Evolutionary conservation across 2,797 vertebrate genomes (phyloP).

Genomic region (Euthynnus affinis): DNA sequence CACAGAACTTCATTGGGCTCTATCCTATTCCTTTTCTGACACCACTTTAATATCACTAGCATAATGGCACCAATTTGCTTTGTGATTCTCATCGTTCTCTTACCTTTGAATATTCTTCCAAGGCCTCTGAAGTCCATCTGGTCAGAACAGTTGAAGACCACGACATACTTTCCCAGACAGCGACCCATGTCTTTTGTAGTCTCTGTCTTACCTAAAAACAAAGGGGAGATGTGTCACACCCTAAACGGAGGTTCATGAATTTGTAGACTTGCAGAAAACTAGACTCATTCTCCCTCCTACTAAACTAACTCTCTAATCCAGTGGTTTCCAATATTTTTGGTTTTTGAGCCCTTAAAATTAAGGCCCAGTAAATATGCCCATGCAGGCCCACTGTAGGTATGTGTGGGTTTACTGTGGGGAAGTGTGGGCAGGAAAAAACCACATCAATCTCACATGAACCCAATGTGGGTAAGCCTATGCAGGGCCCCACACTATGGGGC

Average conservation of each 20-base stretch:
- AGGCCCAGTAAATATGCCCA: too few relatives aligned
- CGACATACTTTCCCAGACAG: constrained; percentile 96
- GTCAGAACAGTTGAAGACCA: constrained; percentile 98
- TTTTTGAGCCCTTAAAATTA: background rate
- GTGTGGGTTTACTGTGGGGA: too few relatives aligned
- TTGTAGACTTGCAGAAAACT: background rate
- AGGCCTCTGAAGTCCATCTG: constrained; percentile 99
- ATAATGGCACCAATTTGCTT: background rate
- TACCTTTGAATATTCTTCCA: constrained; percentile 98
- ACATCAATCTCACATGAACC: too few relatives aligned
- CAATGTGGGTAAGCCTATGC: too few relatives aligned
- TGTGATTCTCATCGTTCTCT: background rate
- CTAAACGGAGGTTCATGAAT: background rate
- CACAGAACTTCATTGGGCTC: background rate
- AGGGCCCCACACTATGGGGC: too few relatives aligned
- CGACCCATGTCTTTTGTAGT: constrained; percentile 98
- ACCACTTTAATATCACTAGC: background rate
- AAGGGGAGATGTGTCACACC: background rate
- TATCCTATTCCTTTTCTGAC: background rate
- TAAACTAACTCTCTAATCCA: background rate
- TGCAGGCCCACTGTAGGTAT: too few relatives aligned
- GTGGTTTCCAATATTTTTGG: background rate
- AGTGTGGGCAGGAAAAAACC: too few relatives aligned
- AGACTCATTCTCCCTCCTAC: background rate
- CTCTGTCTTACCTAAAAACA: constrained; percentile 92